Evolutionary conservation across 2,113 vertebrate species (phyloP).

Genomic region (Egretta garzetta): DNA sequence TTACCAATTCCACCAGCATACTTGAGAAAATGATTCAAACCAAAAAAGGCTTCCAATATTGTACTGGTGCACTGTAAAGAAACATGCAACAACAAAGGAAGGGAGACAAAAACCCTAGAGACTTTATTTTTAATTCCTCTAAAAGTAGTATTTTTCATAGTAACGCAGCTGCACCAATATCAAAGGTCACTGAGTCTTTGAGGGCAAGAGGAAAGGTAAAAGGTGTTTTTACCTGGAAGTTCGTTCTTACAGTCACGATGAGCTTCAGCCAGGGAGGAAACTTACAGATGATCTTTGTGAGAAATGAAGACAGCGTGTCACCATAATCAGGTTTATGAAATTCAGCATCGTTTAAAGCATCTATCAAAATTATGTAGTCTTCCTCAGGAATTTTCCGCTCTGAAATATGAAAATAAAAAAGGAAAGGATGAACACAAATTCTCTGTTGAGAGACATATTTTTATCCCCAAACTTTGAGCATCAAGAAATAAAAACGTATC

Average conservation of each 20-base stretch:
- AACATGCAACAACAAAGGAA: neutral
- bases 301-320: slow-evolving; percentile 94
- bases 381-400: slow-evolving; percentile 94
- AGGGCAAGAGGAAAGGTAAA: neutral
- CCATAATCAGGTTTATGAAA: slow-evolving; percentile 99
- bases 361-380: slow-evolving; percentile 93
- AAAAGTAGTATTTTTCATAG: neutral
- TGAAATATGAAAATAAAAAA: slow-evolving; percentile 66
- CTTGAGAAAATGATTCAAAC: neutral
- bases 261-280: slow-evolving; percentile 96
- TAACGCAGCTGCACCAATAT: neutral
- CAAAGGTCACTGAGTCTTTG: neutral
- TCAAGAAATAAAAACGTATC: neutral
- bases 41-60: neutral
- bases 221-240: slow-evolving; percentile 86
- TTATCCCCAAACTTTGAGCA: neutral
- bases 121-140: neutral
- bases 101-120: neutral
- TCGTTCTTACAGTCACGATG: slow-evolving; percentile 91
- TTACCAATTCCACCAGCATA: neutral
- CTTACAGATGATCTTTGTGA: slow-evolving; percentile 88
- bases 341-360: slow-evolving; percentile 97
- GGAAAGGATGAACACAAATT: neutral
- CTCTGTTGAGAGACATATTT: neutral
- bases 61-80: neutral